Evolutionary conservation across 2,113 vertebrate genomes (phyloP), one percentile per base, ranked within the genome.

Genomic region (Dinomys branickii): DNA sequence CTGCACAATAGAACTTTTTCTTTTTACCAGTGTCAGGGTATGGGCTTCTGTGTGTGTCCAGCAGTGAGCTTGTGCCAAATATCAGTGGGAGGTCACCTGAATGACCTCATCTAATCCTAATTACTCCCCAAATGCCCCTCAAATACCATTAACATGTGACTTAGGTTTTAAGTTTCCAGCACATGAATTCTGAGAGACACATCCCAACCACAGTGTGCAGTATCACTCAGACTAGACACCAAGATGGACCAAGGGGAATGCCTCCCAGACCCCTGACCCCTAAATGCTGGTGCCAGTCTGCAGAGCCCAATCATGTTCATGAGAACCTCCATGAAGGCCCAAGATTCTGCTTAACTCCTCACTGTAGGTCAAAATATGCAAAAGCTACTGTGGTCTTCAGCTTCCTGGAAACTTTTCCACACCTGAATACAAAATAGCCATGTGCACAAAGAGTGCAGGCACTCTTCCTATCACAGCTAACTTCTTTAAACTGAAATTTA

Each of bases 401-500:
- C 71, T 83, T n/a, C 35, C 44, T 77, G 50, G 30, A 96, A 91
- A 73, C 41, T 73, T 93, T 61, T 59, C n/a, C 9, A 63, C 30
- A 78, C 28, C 33, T 44, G 0, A 85, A 92, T 77, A 26, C 90
- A 92, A 90, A 94, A 94, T 54, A 59, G 52, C 33, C 93, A 28
- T 12, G 52, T 1, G n/a, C 13, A 71, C 58, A 87, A 80, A 82
- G 44, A 5, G 9, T 44, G 3, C 38, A 90, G 44, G 38, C 0
- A 9, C 52, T 35, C 41, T 78, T 56, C 73, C 9, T n/a, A 22
- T 61, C 50, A 80, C 86, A 47, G 9, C 80, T 86, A 71, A 63
- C 61, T 56, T 78, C 84, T 91, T 19, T 85, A 92, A 69, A 82
- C 67, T 50, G 6, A 89, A 16, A 83, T 47, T 95, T 87, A 87